These are phyloP conservation scores for Lerema accius DNA, from an alignment of 1,140 invertebrate species.

Conservation along the genomic window DNA sequence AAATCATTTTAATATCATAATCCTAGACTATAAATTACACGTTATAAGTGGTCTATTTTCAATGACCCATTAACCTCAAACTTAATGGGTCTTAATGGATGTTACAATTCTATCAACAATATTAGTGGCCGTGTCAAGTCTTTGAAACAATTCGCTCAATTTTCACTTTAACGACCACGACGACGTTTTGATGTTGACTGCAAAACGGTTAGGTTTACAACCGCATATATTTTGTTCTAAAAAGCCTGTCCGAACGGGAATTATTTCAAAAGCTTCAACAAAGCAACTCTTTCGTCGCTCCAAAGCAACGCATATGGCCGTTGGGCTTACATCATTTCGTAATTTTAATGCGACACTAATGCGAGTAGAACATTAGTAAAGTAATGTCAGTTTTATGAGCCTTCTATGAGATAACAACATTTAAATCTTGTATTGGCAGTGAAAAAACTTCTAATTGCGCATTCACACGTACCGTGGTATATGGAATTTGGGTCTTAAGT, in stretches of 20 bases:
- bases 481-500: no score
- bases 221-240: constrained; percentile 27
- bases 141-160: constrained; percentile 12
- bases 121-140: background rate
- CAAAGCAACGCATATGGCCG: constrained; percentile 52
- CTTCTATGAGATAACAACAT: constrained; percentile 56
- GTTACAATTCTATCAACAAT: background rate
- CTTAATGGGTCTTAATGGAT: constrained; percentile 14
- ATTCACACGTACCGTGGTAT: background rate
- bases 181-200: constrained; percentile 15
- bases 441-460: constrained; percentile 18
- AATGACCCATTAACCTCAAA: background rate
- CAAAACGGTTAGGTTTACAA: constrained; percentile 23
- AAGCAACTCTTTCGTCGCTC: constrained; percentile 19
- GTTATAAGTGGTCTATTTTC: background rate
- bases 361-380: constrained; percentile 67
- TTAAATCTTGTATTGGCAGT: constrained; percentile 49
- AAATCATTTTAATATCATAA: background rate
- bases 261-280: constrained; percentile 28
- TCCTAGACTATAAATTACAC: background rate
- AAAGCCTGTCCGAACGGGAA: constrained; percentile 8
- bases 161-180: constrained; percentile 17
- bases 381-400: constrained; percentile 72
- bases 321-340: constrained; percentile 60
- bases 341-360: constrained; percentile 73